Evolutionary conservation across 1,140 invertebrate species (phyloP), one percentile per base, ranked within the genome.

Genomic region (Platyura marginata): DNA sequence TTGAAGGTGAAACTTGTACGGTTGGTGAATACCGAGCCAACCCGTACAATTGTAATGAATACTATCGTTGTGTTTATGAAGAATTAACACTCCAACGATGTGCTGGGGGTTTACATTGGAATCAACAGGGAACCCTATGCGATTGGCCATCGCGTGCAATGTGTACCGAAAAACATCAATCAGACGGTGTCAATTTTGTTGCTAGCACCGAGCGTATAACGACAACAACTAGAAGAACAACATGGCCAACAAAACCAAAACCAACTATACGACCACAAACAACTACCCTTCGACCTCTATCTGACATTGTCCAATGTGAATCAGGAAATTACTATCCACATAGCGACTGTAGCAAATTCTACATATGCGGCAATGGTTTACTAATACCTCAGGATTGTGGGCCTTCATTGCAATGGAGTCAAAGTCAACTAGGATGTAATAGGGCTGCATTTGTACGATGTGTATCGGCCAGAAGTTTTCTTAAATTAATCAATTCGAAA

Each of bases 41-140:
- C 47, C 46, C 59, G 0, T 61, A 63, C 2, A 52, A 63, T 41
- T 70, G 68, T 1, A 51, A 49, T 9, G 50, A 51, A 36, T 59
- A 55, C 23, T 59, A 60, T 41, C 53, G 58, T 16, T 59, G 56
- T 32, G 46, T 59, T 8, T 58, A 61, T 49, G 51, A 49, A 19
- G 48, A 44, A 0, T 40, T 57, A 10, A 51, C 50, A 32, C 49
- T 54, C 9, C 52, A 47, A 37, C 49, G 52, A 0, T 90, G 86
- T 58, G 76, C 81, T 0, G 59, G 62, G 15, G 73, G 75, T 2
- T 63, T 88, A 1, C 70, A 77, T 38, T 90, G 84, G 80, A 83
- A 83, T 54, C 63, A 66, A 50, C 68, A 76, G 51, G 55, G 70
- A 51, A 72, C 80, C 46, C 75, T 74, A 41, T 88, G 84, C 49